These are phyloP conservation scores for Sebastolobus alascanus DNA, from an alignment of 2,797 vertebrate genomes.

Conservation along the genomic window DNA sequence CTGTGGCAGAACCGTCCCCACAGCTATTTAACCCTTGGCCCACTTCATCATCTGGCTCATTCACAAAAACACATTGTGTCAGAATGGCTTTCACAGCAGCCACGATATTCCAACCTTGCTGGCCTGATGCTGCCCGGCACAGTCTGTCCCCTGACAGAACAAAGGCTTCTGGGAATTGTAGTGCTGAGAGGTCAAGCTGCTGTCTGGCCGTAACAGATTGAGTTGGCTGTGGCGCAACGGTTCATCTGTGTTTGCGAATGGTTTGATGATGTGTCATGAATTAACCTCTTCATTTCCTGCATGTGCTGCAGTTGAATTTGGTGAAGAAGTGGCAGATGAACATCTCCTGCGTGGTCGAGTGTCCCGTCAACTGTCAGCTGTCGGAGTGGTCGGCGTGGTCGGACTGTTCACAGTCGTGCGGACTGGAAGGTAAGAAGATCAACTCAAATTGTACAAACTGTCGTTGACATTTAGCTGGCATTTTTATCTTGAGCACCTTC, in stretches of 20 bases:
- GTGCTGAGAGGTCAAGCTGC: slow-evolving; percentile 46
- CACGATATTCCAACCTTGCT: slow-evolving; percentile 19
- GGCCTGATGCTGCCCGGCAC: slow-evolving; percentile 26
- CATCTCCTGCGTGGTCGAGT: slow-evolving; percentile 93
- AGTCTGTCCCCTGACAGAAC: slow-evolving; percentile 29
- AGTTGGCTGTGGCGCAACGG: not conserved
- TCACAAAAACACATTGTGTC: slow-evolving; percentile 63
- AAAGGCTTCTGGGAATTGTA: slow-evolving; percentile 63
- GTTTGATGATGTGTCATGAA: not conserved
- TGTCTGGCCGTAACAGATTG: slow-evolving; percentile 23
- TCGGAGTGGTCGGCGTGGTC: slow-evolving; percentile 97
- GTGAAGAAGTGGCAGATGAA: slow-evolving; percentile 98
- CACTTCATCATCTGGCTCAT: slow-evolving; percentile 64
- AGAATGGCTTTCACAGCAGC: slow-evolving; percentile 47
- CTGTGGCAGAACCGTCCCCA: slow-evolving; percentile 56
- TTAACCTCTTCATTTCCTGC: slow-evolving; percentile 19
- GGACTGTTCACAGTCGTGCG: slow-evolving; percentile 93
- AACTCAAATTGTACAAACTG: not conserved
- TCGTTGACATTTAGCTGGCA: slow-evolving; percentile 13
- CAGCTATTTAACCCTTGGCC: slow-evolving; percentile 76
- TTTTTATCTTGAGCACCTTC: slow-evolving; percentile 1
- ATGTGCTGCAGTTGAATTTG: slow-evolving; percentile 82
- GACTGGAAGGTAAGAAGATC: slow-evolving; percentile 88
- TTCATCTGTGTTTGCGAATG: not conserved
- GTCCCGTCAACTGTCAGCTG: slow-evolving; percentile 97